These are phyloP conservation scores for Drosophila biarmipes DNA, from an alignment of 1,140 invertebrate genomes.

Conservation along the genomic window DNA sequence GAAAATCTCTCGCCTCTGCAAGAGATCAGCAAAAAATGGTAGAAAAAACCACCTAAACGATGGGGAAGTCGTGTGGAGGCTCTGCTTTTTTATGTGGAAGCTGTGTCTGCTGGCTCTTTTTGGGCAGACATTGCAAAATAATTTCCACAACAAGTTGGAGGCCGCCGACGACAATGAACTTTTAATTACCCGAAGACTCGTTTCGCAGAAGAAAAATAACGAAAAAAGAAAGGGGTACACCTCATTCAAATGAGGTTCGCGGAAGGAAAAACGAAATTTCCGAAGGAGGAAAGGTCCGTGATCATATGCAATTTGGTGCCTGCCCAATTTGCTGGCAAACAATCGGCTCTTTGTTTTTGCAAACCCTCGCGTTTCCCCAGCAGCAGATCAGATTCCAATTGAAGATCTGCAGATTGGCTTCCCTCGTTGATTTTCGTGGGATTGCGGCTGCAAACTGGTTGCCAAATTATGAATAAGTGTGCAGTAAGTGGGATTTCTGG, in stretches of 20 bases:
- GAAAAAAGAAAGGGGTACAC: background rate
- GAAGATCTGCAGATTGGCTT: constrained; percentile 35
- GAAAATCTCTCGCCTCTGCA: constrained; percentile 55
- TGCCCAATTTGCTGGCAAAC: constrained; percentile 33
- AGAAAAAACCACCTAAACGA: constrained; percentile 17
- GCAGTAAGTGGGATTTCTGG: constrained; percentile 12
- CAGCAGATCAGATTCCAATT: constrained; percentile 41
- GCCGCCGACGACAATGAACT: constrained; percentile 65
- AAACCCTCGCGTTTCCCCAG: background rate
- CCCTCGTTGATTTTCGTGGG: constrained; percentile 5
- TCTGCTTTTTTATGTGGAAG: constrained; percentile 13
- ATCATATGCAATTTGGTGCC: constrained; percentile 49
- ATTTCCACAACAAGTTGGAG: constrained; percentile 58
- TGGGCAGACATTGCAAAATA: constrained; percentile 69
- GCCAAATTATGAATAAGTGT: constrained; percentile 38
- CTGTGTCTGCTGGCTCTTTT: constrained; percentile 22
- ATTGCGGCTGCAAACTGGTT: constrained; percentile 7
- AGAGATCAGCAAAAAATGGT: background rate
- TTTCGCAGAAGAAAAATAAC: constrained; percentile 46
- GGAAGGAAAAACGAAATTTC: constrained; percentile 33
- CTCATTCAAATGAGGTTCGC: constrained; percentile 46
- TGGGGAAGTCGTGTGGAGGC: constrained; percentile 28
- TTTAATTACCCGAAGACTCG: constrained; percentile 68
- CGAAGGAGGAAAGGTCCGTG: constrained; percentile 34
- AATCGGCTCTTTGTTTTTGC: constrained; percentile 39